phyloP scores from a whole-genome alignment of 2,113 vertebrate genomes.

The Scolopax mira region DNA sequence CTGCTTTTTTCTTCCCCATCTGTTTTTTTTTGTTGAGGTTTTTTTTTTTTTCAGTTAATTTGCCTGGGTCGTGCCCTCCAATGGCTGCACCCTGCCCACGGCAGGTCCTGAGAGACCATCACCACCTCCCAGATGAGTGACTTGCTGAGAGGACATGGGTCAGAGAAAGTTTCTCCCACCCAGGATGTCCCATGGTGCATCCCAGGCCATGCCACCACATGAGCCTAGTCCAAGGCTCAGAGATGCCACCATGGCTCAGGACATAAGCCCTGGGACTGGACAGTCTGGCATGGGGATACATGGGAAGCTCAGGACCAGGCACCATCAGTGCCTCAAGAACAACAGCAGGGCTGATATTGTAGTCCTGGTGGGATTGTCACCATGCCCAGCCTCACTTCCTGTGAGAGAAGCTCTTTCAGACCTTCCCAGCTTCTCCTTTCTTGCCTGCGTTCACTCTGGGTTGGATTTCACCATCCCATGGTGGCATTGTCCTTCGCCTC shows the following conservation, averaged over 20 bases:
- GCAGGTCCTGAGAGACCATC: neutral
- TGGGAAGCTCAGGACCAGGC: accelerated
- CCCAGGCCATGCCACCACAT: neutral
- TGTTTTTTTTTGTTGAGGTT: no score
- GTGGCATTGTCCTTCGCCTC: neutral
- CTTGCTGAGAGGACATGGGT: accelerated
- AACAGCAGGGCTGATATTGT: no score
- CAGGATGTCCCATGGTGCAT: accelerated
- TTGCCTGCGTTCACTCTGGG: accelerated
- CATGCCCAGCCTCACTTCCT: no score
- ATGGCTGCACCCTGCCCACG: no score
- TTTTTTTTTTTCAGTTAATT: neutral
- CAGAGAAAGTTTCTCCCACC: neutral
- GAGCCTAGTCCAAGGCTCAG: neutral
- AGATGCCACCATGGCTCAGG: neutral
- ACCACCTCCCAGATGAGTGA: neutral
- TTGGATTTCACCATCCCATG: neutral
- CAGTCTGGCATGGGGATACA: accelerated
- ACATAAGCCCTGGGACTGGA: no score
- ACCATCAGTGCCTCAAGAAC: accelerated
- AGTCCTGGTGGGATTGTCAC: neutral
- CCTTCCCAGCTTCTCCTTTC: neutral
- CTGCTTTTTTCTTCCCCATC: accelerated
- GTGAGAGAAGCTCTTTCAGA: neutral
- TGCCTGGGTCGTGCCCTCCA: no score